phyloP scores from a whole-genome alignment of 2,113 vertebrate genomes.

The Chionomys nivalis region DNA sequence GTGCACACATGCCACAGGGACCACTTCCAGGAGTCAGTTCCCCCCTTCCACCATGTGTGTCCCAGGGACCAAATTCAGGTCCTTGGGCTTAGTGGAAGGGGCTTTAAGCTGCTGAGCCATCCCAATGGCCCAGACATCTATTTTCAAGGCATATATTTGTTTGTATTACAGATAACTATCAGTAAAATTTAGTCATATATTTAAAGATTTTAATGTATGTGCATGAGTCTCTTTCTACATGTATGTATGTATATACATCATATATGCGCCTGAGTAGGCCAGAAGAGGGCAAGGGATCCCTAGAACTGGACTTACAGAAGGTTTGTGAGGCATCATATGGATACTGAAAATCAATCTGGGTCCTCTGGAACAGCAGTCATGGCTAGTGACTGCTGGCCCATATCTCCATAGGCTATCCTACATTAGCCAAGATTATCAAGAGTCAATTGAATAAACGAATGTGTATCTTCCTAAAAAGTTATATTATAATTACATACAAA shows the following conservation, averaged over 20 bases:
- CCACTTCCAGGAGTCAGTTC: too few species aligned
- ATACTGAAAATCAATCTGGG: neutral
- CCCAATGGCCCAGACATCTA: neutral
- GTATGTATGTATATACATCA: neutral
- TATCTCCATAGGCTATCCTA: too few species aligned
- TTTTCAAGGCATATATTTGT: conserved; percentile 36
- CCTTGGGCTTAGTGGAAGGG: neutral
- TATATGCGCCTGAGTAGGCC: too few species aligned
- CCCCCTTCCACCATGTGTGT: neutral
- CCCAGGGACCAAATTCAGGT: neutral
- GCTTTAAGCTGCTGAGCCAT: neutral
- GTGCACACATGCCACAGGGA: neutral
- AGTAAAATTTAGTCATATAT: conserved; percentile 6
- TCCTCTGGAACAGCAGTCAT: neutral
- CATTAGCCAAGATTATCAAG: neutral
- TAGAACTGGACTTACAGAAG: neutral
- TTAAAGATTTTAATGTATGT: neutral
- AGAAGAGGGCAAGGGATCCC: neutral
- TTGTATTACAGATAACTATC: conserved; percentile 13
- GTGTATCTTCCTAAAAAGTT: neutral
- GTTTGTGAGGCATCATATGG: neutral
- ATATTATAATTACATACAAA: neutral
- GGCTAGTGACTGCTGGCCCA: neutral
- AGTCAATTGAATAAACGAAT: neutral
- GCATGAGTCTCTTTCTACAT: neutral